Base-by-base conservation (phyloP, 2,113 vertebrate species). In the Propithecus coquereli region DNA sequence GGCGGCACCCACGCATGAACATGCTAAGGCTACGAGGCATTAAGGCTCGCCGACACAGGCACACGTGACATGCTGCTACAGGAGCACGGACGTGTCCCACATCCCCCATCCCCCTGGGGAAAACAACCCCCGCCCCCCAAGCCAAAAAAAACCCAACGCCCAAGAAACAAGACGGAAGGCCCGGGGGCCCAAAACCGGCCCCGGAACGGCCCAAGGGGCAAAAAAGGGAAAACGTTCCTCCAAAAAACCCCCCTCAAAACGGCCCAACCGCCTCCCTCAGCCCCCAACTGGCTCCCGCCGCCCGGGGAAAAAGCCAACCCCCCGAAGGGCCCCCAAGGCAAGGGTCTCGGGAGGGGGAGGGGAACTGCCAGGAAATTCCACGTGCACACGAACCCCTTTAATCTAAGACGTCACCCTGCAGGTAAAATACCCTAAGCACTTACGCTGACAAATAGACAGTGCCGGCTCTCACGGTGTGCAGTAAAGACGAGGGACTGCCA, bases 401-500 rank as follows among this genome's bases (percentile, higher is more conserved):
- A 40, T 61, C 0, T 6, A 91, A 40, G 40, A 5, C 4, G 3
- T 22, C 8, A 8, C 20, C 1, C n/a, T 27, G 30, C 9, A 6
- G 0, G 6, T 11, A 3, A 25, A 4, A 14, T 8, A 20, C 18
- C 20, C 71, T 9, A 3, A 16, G 11, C 9, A 1, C 12, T 6
- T 0, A 20, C 32, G 0, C 9, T 0, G 18, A 27, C 11, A 1
- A 1, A 3, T 0, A 16, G 54, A 68, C 0, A 10, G 85, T 1
- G 12, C 0, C 12, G 0, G 1, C 0, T 0, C 34, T n/a, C 11
- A 27, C 0, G 8, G 3, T 2, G 52, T 6, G 52, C 14, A 0
- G 23, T 3, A 2, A 54, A 23, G 22, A 30, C 0, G 4, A 34
- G 37, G 11, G 3, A 52, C 0, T 6, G 71, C 47, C 30, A 0